Base-by-base conservation (phyloP, 2,888 invertebrate species). In the Linnaemya tessellans region DNA sequence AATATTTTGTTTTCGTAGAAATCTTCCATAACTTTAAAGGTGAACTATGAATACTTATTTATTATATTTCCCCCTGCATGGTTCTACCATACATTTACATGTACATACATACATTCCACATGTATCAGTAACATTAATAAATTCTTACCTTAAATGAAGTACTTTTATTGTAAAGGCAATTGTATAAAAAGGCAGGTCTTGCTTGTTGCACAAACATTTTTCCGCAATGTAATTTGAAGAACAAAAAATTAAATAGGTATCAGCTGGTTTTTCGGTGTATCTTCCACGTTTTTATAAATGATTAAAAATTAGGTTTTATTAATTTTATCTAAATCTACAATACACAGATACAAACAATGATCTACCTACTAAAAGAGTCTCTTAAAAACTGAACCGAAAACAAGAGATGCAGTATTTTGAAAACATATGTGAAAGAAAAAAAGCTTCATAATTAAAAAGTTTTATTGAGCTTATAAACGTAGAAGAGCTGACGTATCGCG, bases 131-230 rank as follows among this genome's bases (percentile, higher is more conserved):
- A 15, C 11, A 20, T 54, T 38, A 10, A 18, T 13, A 1, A 41
- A 1, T 38, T 41, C 87, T 89, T 77, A 90, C 90, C 90, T 90
- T 91, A 38, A 89, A 84, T 18, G 88, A 60, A 22, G 84, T 84
- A 11, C 78, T 88, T 51, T 88, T 88, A 73, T 82, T 84, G 65
- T 64, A 83, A 18, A 88, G 9, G 5, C 78, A 79, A 38, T 87
- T 87, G 15, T 82, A 84, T 4, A 84, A 46, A 46, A 89, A 81
- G 30, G 89, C 82, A 58, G 88, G 88, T 75, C 49, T 81, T 87
- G 87, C 58, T 68, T 84, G 82, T 77, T 74, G 75, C 30, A 81
- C 70, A 49, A 88, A 87, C 87, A 88, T 87, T 80, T 70, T 11
- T 18, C 8, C 25, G 41, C 56, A 22, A 54, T 30, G 25, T 75